Evolutionary conservation across 2,797 vertebrate species (phyloP), one percentile per base, ranked within the genome.

Genomic region (Manis pentadactyla): DNA sequence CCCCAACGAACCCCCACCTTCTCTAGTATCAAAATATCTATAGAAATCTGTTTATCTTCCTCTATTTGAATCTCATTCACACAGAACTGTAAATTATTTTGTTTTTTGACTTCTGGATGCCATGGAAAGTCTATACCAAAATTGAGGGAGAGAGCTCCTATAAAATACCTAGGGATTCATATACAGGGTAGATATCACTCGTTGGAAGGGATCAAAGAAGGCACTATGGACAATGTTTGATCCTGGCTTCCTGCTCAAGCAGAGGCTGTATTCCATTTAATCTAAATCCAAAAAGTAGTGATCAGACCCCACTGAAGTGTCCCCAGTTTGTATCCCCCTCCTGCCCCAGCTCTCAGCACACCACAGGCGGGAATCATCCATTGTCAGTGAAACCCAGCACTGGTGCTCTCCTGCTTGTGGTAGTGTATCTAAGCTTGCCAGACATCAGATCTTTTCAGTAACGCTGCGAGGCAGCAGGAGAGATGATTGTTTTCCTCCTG

Each of bases 41-140:
- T 87, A 51, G 14, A 94, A 94, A 63, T 83, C 31, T 51, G 0
- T 83, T 61, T 86, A 27, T 57, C 12, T 77, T 87, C 10, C 55
- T 87, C 71, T 29, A 2, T 61, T 61, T 92, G 71, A 79, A 42
- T 84, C 66, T 69, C 34, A 31, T 34, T 88, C 68, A 79, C 37
- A 23, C 7, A 71, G 69, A 94, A 81, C 42, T 75, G 34, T 23
- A 74, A 71, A 92, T 71, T 17, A 39, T 59, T 86, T 3, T 84
- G 17, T 21, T 73, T 69, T 59, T 29, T 31, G 51, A 46, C 11
- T 66, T 91, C 55, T 79, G 79, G 93, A 92, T 73, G 17, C 13
- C 61, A 49, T 10, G 12, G 31, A 46, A 89, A 49, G 25, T 57
- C 29, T 59, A 29, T 63, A 21, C 19, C 25, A 5, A 23, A 82